Percentiles rank a stretch among this genome's conserved stretches.
Evolutionary conservation across 2,113 vertebrate genomes (phyloP).

Genomic region (Ardeotis arabs): DNA sequence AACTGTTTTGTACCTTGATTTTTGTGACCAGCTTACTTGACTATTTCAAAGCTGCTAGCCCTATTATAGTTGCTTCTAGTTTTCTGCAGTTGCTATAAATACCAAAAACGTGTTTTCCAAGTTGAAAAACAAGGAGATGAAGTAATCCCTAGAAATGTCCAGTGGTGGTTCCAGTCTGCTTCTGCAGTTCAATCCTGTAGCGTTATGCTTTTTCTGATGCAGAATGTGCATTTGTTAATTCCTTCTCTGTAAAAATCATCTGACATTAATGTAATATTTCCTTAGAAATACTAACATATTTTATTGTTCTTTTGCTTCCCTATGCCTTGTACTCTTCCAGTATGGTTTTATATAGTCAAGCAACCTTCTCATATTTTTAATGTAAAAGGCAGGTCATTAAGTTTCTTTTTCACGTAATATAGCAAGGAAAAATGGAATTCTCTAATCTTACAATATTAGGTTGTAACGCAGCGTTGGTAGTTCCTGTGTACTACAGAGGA

Average conservation of each 20-base stretch:
- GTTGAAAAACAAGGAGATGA: background rate
- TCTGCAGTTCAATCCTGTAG: background rate
- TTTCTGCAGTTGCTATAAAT: background rate
- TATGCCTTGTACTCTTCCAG: background rate
- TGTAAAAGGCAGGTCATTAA: slow-evolving; percentile 27
- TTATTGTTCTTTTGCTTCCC: background rate
- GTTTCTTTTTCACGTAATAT: background rate
- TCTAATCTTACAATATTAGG: background rate
- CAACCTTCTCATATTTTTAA: background rate
- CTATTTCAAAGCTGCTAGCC: background rate
- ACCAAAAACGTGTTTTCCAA: background rate
- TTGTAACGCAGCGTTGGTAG: background rate
- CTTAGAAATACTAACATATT: background rate
- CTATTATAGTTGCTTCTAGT: background rate
- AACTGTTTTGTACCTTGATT: background rate
- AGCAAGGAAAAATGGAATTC: background rate
- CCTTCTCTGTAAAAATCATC: background rate
- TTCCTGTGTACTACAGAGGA: background rate
- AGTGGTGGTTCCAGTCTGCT: background rate
- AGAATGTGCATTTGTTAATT: background rate
- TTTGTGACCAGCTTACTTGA: background rate
- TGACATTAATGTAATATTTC: background rate
- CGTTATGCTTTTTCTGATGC: background rate
- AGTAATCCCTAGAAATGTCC: background rate
- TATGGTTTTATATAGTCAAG: background rate